Base-by-base conservation (phyloP, 2,797 vertebrate species). In the Urophycis tenuis region DNA sequence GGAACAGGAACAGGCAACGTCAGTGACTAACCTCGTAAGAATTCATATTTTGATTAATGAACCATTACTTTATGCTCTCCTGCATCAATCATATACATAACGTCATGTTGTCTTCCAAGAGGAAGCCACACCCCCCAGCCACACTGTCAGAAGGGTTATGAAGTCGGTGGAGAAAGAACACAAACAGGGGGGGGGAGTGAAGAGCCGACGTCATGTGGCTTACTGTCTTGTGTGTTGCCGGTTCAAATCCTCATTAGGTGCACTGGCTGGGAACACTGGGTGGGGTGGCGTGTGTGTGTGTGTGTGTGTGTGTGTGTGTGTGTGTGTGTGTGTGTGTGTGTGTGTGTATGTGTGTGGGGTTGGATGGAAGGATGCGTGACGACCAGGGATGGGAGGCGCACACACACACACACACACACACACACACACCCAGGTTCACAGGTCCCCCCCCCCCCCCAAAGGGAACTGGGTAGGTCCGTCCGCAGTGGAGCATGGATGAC, bases 401-500 rank as follows among this genome's bases (percentile, higher is more conserved):
- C 84, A n/a, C n/a, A n/a, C n/a, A n/a, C n/a, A n/a, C n/a, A n/a
- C n/a, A n/a, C n/a, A n/a, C n/a, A n/a, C n/a, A n/a, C n/a, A n/a
- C n/a, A n/a, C n/a, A n/a, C n/a, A n/a, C n/a, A n/a, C n/a, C n/a
- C n/a, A 85, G 82, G 78, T 86, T 81, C 74, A 53, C 75, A 88
- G 83, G 86, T 85, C 81, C 78, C 76, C 2, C 80, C 88, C 87
- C 87, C 80, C 88, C 83, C 35, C 70, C 11, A 70, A 83, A 79
- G 77, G 77, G 84, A 85, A 82, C 81, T 75, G 60, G 78, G 81
- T 77, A 74, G 74, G n/a, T 74, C 19, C 79, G 80, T 75, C 82
- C 79, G 53, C 84, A 89, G 72, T 88, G 88, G 89, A 83, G 85
- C 88, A 89, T 90, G 90, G 87, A 91, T 89, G 91, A 87, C 53